Conservation (phyloP, 2,113 vertebrate genomes). For the Phrynosoma blainvillii region DNA sequence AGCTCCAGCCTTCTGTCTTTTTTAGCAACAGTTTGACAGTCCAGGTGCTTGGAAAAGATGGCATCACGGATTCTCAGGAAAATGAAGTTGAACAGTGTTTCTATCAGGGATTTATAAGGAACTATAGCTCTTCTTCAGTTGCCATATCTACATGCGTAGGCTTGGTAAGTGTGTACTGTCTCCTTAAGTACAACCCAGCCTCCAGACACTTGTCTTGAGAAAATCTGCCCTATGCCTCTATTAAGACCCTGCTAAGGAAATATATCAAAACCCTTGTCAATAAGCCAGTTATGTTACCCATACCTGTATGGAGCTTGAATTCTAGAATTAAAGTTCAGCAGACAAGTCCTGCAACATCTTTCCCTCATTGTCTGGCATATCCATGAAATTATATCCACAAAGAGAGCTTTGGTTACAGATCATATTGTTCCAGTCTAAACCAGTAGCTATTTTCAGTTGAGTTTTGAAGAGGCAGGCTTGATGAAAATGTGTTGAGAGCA, state of each 20-base stretch:
- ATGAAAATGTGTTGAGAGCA: not conserved
- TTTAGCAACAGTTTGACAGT: conserved; percentile 88
- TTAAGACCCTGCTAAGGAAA: no score
- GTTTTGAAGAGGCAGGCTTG: conserved; percentile 6
- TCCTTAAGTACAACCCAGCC: not conserved
- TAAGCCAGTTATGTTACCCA: not conserved
- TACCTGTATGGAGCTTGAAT: not conserved
- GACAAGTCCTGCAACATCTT: not conserved
- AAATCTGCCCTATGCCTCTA: not conserved
- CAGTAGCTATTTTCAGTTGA: conserved; percentile 1
- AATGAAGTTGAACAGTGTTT: conserved; percentile 82
- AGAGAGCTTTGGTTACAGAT: not conserved
- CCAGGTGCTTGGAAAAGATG: conserved; percentile 84
- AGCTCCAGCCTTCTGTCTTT: conserved; percentile 86
- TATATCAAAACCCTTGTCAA: not conserved
- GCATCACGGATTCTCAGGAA: conserved; percentile 77
- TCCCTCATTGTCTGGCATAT: not conserved
- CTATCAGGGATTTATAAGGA: conserved; percentile 96
- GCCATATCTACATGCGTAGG: conserved; percentile 94
- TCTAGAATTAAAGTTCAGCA: conserved; percentile 19
- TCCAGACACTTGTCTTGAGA: not conserved
- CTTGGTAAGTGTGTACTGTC: conserved; percentile 83
- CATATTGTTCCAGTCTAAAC: not conserved
- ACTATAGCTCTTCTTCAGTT: conserved; percentile 86
- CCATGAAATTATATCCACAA: conserved; percentile 17